A percentile compares a stretch with the other conserved stretches of the same genome.
These are phyloP conservation scores for Chaetogeoica ovagalla DNA, from an alignment of 2,888 invertebrate genomes.

Conservation along the genomic window DNA sequence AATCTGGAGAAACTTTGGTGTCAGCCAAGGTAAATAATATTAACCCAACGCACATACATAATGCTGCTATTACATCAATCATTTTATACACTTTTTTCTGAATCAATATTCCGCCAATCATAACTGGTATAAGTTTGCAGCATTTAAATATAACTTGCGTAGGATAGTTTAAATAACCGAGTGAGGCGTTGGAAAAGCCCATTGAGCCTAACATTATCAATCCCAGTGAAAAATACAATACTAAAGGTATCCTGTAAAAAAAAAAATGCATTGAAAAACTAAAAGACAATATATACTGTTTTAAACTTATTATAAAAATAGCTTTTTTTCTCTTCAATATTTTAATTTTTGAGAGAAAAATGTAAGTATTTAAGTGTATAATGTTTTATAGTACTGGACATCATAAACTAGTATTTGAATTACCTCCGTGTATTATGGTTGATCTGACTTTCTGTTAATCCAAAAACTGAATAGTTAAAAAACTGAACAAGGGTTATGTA, in stretches of 20 bases:
- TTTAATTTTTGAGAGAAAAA: too few relatives aligned
- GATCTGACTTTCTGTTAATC: slow-evolving; percentile 72
- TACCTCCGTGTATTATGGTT: slow-evolving; percentile 49
- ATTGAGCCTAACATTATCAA: slow-evolving; percentile 90
- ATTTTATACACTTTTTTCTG: slow-evolving; percentile 84
- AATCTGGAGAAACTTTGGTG: slow-evolving; percentile 65
- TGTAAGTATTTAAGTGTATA: too few relatives aligned
- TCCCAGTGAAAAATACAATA: slow-evolving; percentile 79
- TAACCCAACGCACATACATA: slow-evolving; percentile 84
- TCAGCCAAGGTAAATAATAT: slow-evolving; percentile 88
- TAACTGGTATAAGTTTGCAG: slow-evolving; percentile 93
- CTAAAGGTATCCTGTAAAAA: slow-evolving; percentile 78
- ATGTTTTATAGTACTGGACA: too few relatives aligned
- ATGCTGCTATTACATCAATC: slow-evolving; percentile 81
- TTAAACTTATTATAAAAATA: too few relatives aligned
- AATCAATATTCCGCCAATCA: slow-evolving; percentile 90
- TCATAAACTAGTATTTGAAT: slow-evolving; percentile 7
- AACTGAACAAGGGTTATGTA: slow-evolving; percentile 92
- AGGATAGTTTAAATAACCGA: slow-evolving; percentile 94
- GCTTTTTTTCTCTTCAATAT: too few relatives aligned
- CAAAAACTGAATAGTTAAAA: slow-evolving; percentile 79
- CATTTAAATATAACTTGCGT: slow-evolving; percentile 94
- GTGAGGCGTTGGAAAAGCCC: slow-evolving; percentile 91
- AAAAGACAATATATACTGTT: too few relatives aligned
- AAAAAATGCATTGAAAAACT: neutral